These are phyloP conservation scores for Adrianichthys oophorus DNA, from an alignment of 2,797 vertebrate species.

Conservation along the genomic window DNA sequence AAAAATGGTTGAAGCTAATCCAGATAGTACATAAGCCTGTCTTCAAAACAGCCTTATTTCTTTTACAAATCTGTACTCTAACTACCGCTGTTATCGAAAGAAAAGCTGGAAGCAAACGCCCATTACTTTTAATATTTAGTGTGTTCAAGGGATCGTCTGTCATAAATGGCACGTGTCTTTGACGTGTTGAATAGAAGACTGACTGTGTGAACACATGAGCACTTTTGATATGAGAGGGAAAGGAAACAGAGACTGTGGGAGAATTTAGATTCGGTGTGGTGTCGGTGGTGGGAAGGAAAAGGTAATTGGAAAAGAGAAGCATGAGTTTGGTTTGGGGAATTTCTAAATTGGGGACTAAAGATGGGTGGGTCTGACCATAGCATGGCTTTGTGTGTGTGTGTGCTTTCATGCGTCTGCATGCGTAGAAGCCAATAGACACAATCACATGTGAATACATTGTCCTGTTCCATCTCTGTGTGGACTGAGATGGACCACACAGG, in stretches of 20 bases:
- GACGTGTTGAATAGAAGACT: slow-evolving; percentile 60
- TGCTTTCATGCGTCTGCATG: slow-evolving; percentile 41
- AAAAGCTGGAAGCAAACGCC: slow-evolving; percentile 32
- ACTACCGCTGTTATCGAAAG: slow-evolving; percentile 26
- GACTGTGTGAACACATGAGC: slow-evolving; percentile 59
- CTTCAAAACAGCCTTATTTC: slow-evolving; percentile 18
- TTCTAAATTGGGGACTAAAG: slow-evolving; percentile 68
- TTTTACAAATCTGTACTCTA: slow-evolving; percentile 31
- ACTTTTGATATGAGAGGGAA: slow-evolving; percentile 63
- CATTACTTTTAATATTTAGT: slow-evolving; percentile 50
- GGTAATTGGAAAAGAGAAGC: slow-evolving; percentile 74
- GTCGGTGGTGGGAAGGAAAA: slow-evolving; percentile 64
- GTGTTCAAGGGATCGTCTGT: slow-evolving; percentile 53
- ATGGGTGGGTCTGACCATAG: slow-evolving; percentile 70
- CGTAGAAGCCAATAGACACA: slow-evolving; percentile 58
- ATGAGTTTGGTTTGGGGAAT: slow-evolving; percentile 69
- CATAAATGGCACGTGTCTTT: slow-evolving; percentile 54
- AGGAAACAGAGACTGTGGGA: slow-evolving; percentile 56
- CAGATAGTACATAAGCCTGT: slow-evolving; percentile 26
- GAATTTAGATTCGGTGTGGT: slow-evolving; percentile 57
- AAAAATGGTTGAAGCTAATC: slow-evolving; percentile 37
- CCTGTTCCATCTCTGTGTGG: slow-evolving; percentile 45
- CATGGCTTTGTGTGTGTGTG: slow-evolving; percentile 35
- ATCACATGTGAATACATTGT: slow-evolving; percentile 59
- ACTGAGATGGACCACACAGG: slow-evolving; percentile 69